These are phyloP conservation scores for Agelaius phoeniceus DNA, from an alignment of 2,113 vertebrate species.

Conservation along the genomic window DNA sequence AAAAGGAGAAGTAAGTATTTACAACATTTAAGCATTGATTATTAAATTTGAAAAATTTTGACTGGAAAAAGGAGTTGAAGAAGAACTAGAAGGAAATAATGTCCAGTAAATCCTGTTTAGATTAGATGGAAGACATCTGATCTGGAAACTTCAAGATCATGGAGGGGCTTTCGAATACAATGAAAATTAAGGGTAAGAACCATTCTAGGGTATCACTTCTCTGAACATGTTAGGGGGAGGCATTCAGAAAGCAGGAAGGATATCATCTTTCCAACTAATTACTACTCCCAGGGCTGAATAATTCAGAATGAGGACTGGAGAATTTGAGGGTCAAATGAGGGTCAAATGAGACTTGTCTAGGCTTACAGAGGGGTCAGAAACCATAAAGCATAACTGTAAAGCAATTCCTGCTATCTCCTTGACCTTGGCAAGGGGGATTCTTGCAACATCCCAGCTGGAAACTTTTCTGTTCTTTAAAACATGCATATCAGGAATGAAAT, in stretches of 20 bases:
- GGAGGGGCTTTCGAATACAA: not conserved
- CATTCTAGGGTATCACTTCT: not conserved
- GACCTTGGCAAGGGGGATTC: not conserved
- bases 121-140: not conserved
- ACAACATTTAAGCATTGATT: not conserved
- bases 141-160: not conserved
- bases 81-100: not conserved
- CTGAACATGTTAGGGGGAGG: not conserved
- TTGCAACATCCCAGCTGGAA: not conserved
- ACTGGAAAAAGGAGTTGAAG: not conserved
- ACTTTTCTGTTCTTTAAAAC: not conserved
- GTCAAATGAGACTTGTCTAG: not conserved
- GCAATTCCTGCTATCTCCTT: not conserved
- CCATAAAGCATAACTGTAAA: not conserved
- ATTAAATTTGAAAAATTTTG: not conserved
- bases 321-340: no score
- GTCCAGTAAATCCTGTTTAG: not conserved
- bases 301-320: not conserved
- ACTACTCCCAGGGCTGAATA: not conserved
- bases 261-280: not conserved
- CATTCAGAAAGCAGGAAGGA: not conserved
- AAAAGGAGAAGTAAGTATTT: not conserved
- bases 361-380: not conserved
- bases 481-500: not conserved
- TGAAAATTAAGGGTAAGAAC: not conserved